These are phyloP conservation scores for Leiothrix lutea DNA, from an alignment of 2,113 vertebrate species.

Conservation along the genomic window DNA sequence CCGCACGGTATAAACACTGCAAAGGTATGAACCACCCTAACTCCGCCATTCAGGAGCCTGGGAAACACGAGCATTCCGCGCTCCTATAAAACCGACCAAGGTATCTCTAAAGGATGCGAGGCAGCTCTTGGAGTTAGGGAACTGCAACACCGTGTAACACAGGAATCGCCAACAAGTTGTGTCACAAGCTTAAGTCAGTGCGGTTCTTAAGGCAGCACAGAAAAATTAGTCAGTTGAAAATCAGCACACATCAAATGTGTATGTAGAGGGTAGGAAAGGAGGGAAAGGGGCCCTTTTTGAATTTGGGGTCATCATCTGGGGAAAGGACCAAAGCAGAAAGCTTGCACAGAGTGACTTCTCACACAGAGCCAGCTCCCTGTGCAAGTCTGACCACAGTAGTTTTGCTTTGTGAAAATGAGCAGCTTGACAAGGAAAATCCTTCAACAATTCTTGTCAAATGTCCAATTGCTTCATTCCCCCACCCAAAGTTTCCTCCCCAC, in stretches of 20 bases:
- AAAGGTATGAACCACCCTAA: not conserved
- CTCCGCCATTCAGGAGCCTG: not conserved
- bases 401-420: not conserved
- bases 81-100: not conserved
- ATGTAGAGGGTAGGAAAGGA: not conserved
- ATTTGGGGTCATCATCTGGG: not conserved
- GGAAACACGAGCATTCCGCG: not conserved
- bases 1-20: not conserved
- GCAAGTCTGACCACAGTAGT: rapidly evolving
- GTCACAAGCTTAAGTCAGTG: not conserved
- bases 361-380: not conserved
- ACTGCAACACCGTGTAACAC: rapidly evolving
- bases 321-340: not conserved
- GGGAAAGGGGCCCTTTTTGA: not conserved
- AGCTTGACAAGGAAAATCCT: not conserved
- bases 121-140: not conserved
- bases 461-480: not conserved
- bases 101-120: not conserved
- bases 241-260: not conserved
- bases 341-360: rapidly evolving
- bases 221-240: not conserved
- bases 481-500: not conserved
- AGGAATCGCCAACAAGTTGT: not conserved
- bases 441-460: not conserved
- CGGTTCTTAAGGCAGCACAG: not conserved